Evolutionary conservation across 2,888 invertebrate genomes (phyloP).

Genomic region (Rugalucina vietnamica): DNA sequence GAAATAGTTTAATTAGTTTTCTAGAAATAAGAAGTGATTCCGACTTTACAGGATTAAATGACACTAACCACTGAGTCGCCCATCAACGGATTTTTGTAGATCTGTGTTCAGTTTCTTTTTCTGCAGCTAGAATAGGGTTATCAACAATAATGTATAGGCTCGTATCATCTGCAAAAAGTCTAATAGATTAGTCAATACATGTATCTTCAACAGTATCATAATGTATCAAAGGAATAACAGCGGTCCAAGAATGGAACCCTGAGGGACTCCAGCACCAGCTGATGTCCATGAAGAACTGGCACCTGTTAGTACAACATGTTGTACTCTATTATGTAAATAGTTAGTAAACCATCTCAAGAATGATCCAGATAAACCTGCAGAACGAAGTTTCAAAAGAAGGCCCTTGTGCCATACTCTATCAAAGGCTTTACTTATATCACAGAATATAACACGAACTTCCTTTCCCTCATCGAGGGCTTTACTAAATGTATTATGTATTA

Average conservation of each 20-base stretch:
- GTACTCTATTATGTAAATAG: not conserved
- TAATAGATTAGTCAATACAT: not conserved
- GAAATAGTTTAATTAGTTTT: not conserved
- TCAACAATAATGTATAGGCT: not conserved
- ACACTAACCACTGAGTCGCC: not conserved
- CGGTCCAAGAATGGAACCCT: not conserved
- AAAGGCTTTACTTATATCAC: too few relatives aligned
- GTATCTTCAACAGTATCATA: not conserved
- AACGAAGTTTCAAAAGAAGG: too few relatives aligned
- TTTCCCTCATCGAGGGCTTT: too few relatives aligned
- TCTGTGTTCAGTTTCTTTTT: not conserved
- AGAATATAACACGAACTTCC: too few relatives aligned
- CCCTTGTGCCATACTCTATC: too few relatives aligned
- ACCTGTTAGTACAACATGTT: not conserved
- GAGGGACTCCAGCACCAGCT: not conserved
- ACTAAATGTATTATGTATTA: too few relatives aligned
- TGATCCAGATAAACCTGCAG: too few relatives aligned
- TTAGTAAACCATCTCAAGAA: too few relatives aligned
- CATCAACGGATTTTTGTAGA: not conserved
- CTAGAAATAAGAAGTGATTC: not conserved
- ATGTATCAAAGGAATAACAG: not conserved
- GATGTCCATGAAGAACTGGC: not conserved
- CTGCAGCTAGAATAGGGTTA: not conserved
- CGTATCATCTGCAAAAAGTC: not conserved
- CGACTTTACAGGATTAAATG: not conserved